Evolutionary conservation across 1,140 invertebrate species (phyloP).

Genomic region (Aphelinus certus): DNA sequence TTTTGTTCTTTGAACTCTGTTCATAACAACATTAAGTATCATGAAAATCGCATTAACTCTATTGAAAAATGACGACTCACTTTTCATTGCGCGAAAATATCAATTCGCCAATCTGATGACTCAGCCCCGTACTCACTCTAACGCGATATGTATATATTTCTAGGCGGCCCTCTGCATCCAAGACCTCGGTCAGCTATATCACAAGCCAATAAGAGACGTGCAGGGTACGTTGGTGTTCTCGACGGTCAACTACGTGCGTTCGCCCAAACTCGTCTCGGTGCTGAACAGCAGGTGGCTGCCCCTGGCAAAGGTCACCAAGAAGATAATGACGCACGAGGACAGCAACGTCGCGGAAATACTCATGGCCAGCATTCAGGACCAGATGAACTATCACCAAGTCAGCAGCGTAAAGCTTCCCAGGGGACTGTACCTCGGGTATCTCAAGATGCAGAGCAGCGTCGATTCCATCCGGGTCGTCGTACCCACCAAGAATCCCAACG

Average conservation of each 20-base stretch:
- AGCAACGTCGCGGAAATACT: conserved; percentile 83
- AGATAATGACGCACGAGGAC: conserved; percentile 73
- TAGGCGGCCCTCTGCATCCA: conserved; percentile 86
- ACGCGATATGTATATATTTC: conserved; percentile 25
- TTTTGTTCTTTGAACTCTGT: too few relatives aligned
- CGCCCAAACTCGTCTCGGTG: conserved; percentile 83
- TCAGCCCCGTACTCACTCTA: too few relatives aligned
- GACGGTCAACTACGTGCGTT: conserved; percentile 84
- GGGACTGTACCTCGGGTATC: conserved; percentile 93
- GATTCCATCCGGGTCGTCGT: conserved; percentile 95
- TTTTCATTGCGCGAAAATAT: too few relatives aligned
- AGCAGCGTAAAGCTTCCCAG: conserved; percentile 81
- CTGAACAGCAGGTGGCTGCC: conserved; percentile 91
- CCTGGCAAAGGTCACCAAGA: conserved; percentile 77
- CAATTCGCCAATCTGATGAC: too few relatives aligned
- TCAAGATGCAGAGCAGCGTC: conserved; percentile 95
- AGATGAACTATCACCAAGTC: conserved; percentile 91
- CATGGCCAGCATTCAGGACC: conserved; percentile 86
- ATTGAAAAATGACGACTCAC: too few relatives aligned
- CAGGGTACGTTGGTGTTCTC: conserved; percentile 92
- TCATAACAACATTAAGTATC: too few relatives aligned
- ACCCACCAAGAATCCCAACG: conserved; percentile 88
- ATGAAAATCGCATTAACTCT: too few relatives aligned
- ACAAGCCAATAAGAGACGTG: conserved; percentile 86
- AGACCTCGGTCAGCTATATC: conserved; percentile 92